Percentiles rank a stretch among this genome's conserved stretches.
Evolutionary conservation across 2,113 vertebrate genomes (phyloP).

Genomic region (Lamprologus sp.): DNA sequence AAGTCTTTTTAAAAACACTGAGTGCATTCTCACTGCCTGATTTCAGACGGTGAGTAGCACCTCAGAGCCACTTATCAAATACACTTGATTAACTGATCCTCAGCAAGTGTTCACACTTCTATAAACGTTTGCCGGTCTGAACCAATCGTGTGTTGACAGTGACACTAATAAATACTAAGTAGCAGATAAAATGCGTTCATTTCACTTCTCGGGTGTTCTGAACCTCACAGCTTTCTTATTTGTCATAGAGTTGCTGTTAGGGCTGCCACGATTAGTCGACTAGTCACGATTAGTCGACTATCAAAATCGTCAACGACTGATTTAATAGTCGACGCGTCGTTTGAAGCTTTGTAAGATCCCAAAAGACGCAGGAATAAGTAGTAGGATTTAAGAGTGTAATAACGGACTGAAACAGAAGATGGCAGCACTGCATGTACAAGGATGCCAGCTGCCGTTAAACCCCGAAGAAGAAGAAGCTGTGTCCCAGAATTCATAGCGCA

Average conservation of each 20-base stretch:
- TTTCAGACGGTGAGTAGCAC: rapidly evolving
- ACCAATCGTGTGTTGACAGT: background rate
- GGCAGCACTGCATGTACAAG: no score
- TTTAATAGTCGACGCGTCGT: no score
- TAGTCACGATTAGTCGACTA: no score
- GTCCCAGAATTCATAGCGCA: rapidly evolving
- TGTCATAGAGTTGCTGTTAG: rapidly evolving
- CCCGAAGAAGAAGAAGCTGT: rapidly evolving
- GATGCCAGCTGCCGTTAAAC: no score
- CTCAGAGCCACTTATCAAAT: background rate
- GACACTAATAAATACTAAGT: background rate
- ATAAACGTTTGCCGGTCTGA: background rate
- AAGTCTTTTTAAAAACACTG: background rate
- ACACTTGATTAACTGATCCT: background rate
- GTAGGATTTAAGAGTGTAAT: no score
- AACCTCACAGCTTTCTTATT: background rate
- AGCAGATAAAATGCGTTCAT: background rate
- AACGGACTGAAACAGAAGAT: no score
- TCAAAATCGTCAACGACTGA: rapidly evolving
- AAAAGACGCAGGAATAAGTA: no score
- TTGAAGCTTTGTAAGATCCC: no score
- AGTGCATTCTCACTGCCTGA: background rate
- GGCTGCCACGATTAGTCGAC: rapidly evolving
- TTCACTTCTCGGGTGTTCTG: rapidly evolving
- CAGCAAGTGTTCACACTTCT: background rate